phyloP scores from a whole-genome alignment of 2,113 vertebrate genomes.

The Orthonyx spaldingii region DNA sequence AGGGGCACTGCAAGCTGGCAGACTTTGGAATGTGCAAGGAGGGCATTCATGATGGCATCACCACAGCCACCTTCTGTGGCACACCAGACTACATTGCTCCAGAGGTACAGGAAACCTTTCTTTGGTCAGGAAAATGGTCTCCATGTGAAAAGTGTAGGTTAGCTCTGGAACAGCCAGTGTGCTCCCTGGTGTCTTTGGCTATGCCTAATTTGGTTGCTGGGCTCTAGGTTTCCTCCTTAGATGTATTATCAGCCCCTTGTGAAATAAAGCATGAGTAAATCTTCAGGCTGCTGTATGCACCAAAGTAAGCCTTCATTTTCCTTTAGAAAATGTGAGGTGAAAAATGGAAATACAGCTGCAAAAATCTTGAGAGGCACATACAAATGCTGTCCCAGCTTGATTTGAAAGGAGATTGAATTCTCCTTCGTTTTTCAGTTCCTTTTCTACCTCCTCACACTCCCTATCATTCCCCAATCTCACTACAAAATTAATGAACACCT shows the following conservation, averaged over 20 bases:
- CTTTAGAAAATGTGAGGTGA: background rate
- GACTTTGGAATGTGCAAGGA: conserved; percentile 99
- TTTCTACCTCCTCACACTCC: background rate
- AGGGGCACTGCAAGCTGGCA: conserved; percentile 97
- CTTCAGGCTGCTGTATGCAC: background rate
- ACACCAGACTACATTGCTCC: conserved; percentile 97
- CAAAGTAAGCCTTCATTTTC: background rate
- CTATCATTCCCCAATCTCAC: background rate
- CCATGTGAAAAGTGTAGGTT: background rate
- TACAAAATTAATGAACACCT: background rate
- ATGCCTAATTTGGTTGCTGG: background rate
- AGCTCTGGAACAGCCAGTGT: background rate
- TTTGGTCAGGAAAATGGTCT: background rate
- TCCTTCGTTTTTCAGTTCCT: background rate
- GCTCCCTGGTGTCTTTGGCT: background rate
- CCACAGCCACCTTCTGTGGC: conserved; percentile 93
- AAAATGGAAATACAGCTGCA: background rate
- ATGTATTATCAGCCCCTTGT: background rate
- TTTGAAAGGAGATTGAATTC: background rate
- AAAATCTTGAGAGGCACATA: background rate
- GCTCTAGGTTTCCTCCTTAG: background rate
- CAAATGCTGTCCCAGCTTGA: background rate
- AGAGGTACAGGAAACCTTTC: conserved; percentile 79
- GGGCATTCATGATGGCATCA: conserved; percentile 83
- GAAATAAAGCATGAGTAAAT: background rate